Evolutionary conservation across 2,797 vertebrate genomes (phyloP).

Genomic region (Acomys russatus): DNA sequence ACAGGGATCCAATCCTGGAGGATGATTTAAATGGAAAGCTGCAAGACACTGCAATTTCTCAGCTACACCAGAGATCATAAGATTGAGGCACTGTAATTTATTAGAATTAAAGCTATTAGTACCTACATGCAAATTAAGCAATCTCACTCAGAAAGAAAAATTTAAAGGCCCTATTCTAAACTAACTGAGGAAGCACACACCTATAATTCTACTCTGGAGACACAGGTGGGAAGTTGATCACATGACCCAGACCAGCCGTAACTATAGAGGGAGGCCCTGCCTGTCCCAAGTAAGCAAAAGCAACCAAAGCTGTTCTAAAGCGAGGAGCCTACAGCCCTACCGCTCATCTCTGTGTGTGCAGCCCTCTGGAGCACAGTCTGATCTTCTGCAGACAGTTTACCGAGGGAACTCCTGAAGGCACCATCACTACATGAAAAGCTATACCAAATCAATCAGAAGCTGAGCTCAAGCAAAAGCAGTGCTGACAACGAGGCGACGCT

Average conservation of each 20-base stretch:
- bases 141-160: slow-evolving; percentile 38
- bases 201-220: neutral
- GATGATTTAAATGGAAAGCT: slow-evolving; percentile 10
- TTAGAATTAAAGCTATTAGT: neutral
- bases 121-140: slow-evolving; percentile 30
- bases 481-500: neutral
- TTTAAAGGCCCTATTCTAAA: slow-evolving; percentile 39
- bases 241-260: neutral
- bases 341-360: neutral
- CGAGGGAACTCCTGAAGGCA: slow-evolving; percentile 18
- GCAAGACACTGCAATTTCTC: neutral
- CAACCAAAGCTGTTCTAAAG: slow-evolving; percentile 14
- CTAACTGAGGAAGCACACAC: neutral
- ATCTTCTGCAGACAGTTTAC: neutral
- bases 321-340: neutral
- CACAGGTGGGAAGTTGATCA: neutral
- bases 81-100: neutral
- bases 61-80: neutral
- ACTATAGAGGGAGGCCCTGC: neutral
- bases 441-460: neutral
- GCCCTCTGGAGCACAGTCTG: neutral
- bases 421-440: slow-evolving; percentile 19
- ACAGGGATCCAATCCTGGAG: slow-evolving; percentile 12
- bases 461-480: neutral
- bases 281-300: neutral